Percentiles rank a stretch among this genome's conserved stretches.
Evolutionary conservation across 2,113 vertebrate species (phyloP).

Genomic region (Colius striatus): DNA sequence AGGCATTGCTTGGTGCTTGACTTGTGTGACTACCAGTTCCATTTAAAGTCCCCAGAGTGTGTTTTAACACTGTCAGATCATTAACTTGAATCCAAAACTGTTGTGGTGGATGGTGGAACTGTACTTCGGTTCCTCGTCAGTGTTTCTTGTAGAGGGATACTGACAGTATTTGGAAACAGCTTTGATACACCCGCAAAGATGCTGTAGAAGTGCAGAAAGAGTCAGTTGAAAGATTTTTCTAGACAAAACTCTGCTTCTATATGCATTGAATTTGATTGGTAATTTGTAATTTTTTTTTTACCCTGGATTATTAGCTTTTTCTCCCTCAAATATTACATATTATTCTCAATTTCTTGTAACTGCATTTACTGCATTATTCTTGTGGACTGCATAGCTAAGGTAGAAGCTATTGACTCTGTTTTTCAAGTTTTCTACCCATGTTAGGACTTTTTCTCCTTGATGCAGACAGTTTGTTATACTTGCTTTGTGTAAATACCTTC

Average conservation of each 20-base stretch:
- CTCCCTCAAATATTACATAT: not conserved
- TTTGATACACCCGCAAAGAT: not conserved
- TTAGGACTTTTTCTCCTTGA: not conserved
- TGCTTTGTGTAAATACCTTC: not conserved
- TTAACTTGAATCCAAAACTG: not conserved
- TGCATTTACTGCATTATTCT: not conserved
- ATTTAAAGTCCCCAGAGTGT: not conserved
- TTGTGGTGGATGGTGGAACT: not conserved
- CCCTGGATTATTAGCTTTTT: not conserved
- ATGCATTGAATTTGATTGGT: not conserved
- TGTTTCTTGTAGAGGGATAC: not conserved
- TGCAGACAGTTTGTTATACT: not conserved
- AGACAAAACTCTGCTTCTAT: not conserved
- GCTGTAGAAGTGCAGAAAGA: not conserved
- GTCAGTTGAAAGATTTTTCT: not conserved
- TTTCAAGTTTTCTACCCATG: not conserved
- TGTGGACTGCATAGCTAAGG: not conserved
- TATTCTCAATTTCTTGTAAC: not conserved
- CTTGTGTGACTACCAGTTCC: not conserved
- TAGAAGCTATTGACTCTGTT: not conserved
- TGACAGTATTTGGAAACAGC: not conserved
- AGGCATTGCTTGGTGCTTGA: not conserved
- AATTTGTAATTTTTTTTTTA: not conserved
- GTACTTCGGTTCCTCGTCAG: not conserved
- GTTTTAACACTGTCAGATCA: not conserved